Evolutionary conservation across 2,797 vertebrate species (phyloP).

Genomic region (Cryptoprocta ferox): DNA sequence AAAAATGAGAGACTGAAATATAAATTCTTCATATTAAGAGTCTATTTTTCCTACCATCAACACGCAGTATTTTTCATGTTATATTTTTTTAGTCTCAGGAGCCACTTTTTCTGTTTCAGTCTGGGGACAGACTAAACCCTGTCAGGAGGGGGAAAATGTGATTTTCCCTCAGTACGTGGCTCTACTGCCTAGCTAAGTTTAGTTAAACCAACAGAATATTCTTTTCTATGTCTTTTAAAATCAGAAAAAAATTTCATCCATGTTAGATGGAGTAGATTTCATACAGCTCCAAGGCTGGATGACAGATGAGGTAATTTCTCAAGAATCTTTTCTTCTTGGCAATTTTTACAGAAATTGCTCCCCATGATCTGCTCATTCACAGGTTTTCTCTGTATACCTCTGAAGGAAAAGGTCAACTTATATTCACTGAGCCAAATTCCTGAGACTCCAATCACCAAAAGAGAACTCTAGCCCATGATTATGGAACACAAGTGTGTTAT

Average conservation of each 20-base stretch:
- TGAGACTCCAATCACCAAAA: neutral
- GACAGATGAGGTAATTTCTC: constrained; percentile 20
- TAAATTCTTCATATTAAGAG: constrained; percentile 20
- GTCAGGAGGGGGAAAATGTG: neutral
- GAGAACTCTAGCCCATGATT: neutral
- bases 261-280: neutral
- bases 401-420: constrained; percentile 24
- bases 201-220: neutral
- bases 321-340: constrained; percentile 6
- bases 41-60: neutral
- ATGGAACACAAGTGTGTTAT: neutral
- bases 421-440: constrained; percentile 12
- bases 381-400: neutral
- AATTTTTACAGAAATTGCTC: constrained; percentile 33
- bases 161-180: neutral
- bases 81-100: neutral
- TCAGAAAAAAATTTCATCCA: neutral
- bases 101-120: neutral
- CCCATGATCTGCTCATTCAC: neutral
- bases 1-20: constrained; percentile 39
- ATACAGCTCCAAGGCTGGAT: neutral
- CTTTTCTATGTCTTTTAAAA: neutral
- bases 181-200: neutral
- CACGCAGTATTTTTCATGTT: neutral
- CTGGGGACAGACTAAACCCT: constrained; percentile 25